Conservation (phyloP, 2,113 vertebrate genomes). For the Melanostigma gelatinosum region DNA sequence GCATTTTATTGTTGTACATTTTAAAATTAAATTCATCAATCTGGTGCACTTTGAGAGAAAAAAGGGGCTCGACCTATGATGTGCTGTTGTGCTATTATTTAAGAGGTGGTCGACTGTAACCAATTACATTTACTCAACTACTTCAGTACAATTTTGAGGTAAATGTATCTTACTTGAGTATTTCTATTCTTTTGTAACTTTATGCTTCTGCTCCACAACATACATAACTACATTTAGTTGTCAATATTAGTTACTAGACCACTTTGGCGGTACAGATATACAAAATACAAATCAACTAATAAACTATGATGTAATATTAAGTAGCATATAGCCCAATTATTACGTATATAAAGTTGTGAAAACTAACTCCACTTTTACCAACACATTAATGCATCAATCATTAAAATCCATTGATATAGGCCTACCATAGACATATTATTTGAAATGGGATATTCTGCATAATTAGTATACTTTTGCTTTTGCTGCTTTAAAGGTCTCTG, state of each 20-base stretch:
- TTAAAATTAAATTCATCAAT: background rate
- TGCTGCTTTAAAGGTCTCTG: constrained; percentile 53
- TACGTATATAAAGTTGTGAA: background rate
- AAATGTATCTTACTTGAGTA: background rate
- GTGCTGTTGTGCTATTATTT: background rate
- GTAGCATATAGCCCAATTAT: background rate
- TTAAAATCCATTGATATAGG: background rate
- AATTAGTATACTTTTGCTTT: background rate
- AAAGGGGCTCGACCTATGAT: background rate
- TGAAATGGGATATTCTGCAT: background rate
- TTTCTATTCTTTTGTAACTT: background rate
- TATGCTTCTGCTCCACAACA: background rate
- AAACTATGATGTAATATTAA: background rate
- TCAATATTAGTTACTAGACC: background rate
- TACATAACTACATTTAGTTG: too few species aligned
- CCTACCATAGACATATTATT: background rate
- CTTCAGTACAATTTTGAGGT: background rate
- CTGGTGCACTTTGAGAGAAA: background rate
- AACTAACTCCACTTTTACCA: too few species aligned
- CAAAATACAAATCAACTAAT: background rate
- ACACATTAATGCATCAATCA: background rate
- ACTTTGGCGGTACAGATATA: background rate
- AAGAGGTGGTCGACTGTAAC: background rate
- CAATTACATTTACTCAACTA: background rate
- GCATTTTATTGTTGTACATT: too few species aligned